phyloP scores from a whole-genome alignment of 35 echinoderm and acorn worm species.

The Ophioderma brevispina region DNA sequence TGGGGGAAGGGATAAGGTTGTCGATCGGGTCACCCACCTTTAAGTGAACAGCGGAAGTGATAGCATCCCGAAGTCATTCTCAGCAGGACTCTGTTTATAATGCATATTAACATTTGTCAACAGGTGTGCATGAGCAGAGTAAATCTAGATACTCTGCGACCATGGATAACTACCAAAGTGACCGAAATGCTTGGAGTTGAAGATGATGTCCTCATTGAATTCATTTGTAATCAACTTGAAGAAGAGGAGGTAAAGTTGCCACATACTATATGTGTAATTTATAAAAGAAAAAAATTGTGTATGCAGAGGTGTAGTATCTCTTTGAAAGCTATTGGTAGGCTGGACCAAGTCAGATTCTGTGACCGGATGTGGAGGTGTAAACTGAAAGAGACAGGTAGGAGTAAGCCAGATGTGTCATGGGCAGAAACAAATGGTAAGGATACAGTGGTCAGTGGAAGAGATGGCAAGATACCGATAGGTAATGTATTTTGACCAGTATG shows the following conservation, averaged over 20 bases:
- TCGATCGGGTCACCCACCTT: no score
- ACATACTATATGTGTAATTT: neutral
- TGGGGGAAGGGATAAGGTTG: no score
- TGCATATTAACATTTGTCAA: slow-evolving; percentile 3
- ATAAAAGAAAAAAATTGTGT: neutral
- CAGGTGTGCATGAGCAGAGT: slow-evolving; percentile 97
- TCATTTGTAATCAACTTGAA: slow-evolving; percentile 97
- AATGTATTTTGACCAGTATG: no score
- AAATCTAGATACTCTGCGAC: slow-evolving; percentile 91
- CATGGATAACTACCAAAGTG: slow-evolving; percentile 96
- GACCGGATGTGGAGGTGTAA: no score
- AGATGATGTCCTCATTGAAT: slow-evolving; percentile 98
- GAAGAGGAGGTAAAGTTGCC: slow-evolving; percentile 79
- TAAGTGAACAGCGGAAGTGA: no score
- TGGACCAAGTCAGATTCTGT: neutral
- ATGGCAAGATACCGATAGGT: no score
- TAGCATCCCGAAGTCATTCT: no score
- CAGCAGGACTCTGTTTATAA: no score
- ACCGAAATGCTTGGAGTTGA: slow-evolving; percentile 94
- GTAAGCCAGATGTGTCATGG: no score
- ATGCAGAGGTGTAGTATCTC: neutral
- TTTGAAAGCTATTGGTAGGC: slow-evolving; percentile 9
- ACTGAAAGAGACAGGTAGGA: no score
- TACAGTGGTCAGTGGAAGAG: no score
- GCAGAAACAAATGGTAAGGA: no score